Percentiles rank a stretch among this genome's conserved stretches.
phyloP scores from a whole-genome alignment of 1,140 invertebrate species.

The honey bee (Apis mellifera) region DNA sequence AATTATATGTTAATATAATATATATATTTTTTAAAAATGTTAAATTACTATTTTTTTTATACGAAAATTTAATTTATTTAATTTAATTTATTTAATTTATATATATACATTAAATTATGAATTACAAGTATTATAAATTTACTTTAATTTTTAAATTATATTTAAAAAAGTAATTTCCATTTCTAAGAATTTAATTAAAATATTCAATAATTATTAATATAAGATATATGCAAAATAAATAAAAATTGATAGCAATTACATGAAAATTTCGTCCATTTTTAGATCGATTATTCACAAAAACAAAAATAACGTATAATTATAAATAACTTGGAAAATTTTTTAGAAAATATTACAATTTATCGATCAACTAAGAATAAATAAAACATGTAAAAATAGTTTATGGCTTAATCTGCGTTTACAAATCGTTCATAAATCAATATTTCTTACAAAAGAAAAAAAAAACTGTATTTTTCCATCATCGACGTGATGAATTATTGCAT shows the following conservation, averaged over 20 bases:
- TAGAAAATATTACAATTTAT: neutral
- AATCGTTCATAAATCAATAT: constrained; percentile 8
- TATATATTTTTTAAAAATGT: too few relatives aligned
- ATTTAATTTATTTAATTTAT: too few relatives aligned
- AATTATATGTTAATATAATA: too few relatives aligned
- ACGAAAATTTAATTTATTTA: too few relatives aligned
- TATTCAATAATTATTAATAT: neutral
- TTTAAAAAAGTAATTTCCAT: too few relatives aligned
- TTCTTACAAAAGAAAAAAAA: neutral
- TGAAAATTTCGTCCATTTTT: too few relatives aligned
- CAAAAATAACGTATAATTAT: neutral
- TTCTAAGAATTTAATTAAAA: too few relatives aligned
- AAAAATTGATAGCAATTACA: too few relatives aligned
- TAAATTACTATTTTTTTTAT: too few relatives aligned
- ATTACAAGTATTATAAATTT: neutral
- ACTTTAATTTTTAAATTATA: neutral
- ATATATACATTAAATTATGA: neutral
- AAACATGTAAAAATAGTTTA: neutral
- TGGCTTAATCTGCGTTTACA: neutral
- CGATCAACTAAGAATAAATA: neutral
- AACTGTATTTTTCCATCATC: neutral
- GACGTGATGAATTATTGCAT: constrained; percentile 8
- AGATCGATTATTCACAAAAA: neutral
- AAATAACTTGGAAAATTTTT: neutral
- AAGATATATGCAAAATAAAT: too few relatives aligned